Evolutionary conservation across 1,140 invertebrate species (phyloP), one percentile per base, ranked within the genome.

Genomic region (Solenopsis fugax): DNA sequence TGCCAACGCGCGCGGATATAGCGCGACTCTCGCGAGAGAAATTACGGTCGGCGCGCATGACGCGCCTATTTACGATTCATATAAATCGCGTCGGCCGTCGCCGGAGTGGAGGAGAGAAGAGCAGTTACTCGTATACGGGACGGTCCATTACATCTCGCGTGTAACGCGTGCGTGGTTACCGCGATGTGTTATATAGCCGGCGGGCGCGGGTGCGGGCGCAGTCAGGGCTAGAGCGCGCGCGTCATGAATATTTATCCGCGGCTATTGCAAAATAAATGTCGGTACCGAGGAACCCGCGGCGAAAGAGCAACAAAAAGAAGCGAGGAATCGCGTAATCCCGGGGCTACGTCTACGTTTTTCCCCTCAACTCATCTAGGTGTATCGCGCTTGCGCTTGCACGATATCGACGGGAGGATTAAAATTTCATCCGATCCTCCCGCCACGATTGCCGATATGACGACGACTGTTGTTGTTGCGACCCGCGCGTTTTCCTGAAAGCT

Each of bases 51-150:
- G 72, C 60, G 62, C n/a, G 81, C 81, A 86, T 64, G 71, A 86
- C 88, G 72, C 48, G 80, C 56, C 82, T 91, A 91, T 91, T 91
- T 91, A 91, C 85, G 90, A 91, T 89, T 91, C 87, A 65, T 89
- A 91, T 91, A 91, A 91, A 91, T 91, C 89, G 85, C 87, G 75
- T 85, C 52, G 84, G 48, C 77, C 90, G 58, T 65, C 72, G 77
- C 56, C 60, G n/a, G 41, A 56, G 16, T 18, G 18, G 18, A 16
- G 37, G 58, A 86, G 85, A 50, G 60, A 7, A 9, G 37, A 13
- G 34, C 52, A 78, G 69, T 81, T 87, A 77, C n/a, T n/a, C n/a
- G n/a, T 81, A 89, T 84, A 34, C 41, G 54, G 37, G 21, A 34
- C 34, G 90, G 76, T 89, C 89, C 90, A 91, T 91, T 91, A 91